Evolutionary conservation across 1,140 invertebrate species (phyloP).

Genomic region (Chironomus striatipennis): DNA sequence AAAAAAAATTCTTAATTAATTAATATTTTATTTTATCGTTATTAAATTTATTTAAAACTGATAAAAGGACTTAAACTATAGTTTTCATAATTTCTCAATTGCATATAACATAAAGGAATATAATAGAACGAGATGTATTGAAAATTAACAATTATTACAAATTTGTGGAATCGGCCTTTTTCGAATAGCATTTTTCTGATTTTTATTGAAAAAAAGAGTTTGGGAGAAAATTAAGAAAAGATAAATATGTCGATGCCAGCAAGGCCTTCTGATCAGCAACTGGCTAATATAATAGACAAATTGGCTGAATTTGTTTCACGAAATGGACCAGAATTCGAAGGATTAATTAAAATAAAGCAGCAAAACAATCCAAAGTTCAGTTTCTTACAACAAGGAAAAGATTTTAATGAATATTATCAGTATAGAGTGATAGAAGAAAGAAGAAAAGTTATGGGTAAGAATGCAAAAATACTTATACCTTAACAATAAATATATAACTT

Average conservation of each 20-base stretch:
- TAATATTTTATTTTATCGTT: no score
- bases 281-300: conserved; percentile 96
- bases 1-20: no score
- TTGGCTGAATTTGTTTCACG: conserved; percentile 95
- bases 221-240: no score
- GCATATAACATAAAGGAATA: no score
- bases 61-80: no score
- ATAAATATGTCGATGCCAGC: conserved; percentile 11
- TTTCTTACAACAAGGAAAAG: conserved; percentile 87
- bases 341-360: conserved; percentile 97
- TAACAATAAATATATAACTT: not conserved
- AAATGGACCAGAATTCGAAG: conserved; percentile 97
- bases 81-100: no score
- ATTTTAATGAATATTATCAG: conserved; percentile 93
- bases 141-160: no score
- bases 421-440: conserved; percentile 56
- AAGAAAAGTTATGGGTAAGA: not conserved
- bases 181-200: no score
- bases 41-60: no score
- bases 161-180: no score
- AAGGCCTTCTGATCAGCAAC: conserved; percentile 59
- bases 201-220: not conserved
- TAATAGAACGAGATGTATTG: no score
- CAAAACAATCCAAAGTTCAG: conserved; percentile 94
- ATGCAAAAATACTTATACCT: not conserved